phyloP scores from a whole-genome alignment of 2,888 invertebrate genomes.

The Hetaerina titia region DNA sequence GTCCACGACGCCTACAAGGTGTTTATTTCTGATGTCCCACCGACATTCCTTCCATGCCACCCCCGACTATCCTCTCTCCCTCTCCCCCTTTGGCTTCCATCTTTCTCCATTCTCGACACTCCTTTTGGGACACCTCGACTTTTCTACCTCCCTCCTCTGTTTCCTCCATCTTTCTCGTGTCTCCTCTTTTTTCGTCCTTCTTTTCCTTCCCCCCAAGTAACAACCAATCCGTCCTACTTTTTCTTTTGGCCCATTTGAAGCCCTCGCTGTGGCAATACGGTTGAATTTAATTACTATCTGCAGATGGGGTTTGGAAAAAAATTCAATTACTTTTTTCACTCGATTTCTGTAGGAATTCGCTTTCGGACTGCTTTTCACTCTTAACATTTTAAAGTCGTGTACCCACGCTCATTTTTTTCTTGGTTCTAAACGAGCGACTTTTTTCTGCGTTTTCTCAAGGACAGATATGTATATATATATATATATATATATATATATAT shows the following conservation, averaged over 20 bases:
- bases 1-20: conserved; percentile 63
- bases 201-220: background rate
- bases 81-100: background rate
- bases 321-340: too few species aligned
- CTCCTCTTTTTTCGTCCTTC: background rate
- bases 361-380: background rate
- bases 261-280: background rate
- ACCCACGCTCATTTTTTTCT: too few species aligned
- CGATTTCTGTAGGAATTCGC: too few species aligned
- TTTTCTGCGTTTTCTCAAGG: too few species aligned
- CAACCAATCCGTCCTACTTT: background rate
- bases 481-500: too few species aligned
- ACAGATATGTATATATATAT: too few species aligned
- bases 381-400: too few species aligned
- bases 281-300: background rate
- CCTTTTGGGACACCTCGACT: background rate
- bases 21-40: conserved; percentile 67
- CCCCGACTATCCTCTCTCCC: background rate
- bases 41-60: conserved; percentile 66
- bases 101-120: background rate
- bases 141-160: background rate
- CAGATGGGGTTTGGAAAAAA: background rate
- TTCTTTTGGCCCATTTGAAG: background rate
- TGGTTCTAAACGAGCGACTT: too few species aligned
- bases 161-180: conserved; percentile 41